Conservation (phyloP, 2,113 vertebrate species). For the Alaudala cheleensis region DNA sequence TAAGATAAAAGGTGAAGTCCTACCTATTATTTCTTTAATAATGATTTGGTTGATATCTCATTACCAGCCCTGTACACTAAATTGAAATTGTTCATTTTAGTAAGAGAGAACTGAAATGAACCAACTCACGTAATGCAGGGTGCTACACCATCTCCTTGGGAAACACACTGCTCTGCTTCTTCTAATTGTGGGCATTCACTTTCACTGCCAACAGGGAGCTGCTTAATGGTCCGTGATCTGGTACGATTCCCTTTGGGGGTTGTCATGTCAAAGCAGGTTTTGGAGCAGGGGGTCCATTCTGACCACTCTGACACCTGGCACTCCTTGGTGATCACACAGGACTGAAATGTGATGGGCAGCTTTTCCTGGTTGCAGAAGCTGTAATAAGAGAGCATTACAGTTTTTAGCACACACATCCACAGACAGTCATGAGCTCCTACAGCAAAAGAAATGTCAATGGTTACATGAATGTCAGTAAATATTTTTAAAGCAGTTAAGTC, state of each 20-base stretch:
- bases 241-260: conserved; percentile 78
- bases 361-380: conserved; percentile 89
- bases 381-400: conserved; percentile 19
- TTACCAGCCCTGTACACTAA: accelerated
- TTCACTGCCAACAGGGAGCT: conserved; percentile 83
- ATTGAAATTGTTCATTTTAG: background rate
- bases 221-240: conserved; percentile 80
- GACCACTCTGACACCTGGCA: conserved; percentile 90
- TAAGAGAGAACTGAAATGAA: background rate
- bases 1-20: background rate
- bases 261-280: conserved; percentile 78
- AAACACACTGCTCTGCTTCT: conserved; percentile 81
- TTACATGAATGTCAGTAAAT: background rate
- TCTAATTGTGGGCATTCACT: conserved; percentile 82
- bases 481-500: background rate
- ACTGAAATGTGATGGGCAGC: conserved; percentile 87
- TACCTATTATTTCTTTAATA: background rate
- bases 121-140: conserved; percentile 87
- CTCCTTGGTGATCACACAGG: conserved; percentile 89
- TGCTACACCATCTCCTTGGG: conserved; percentile 75
- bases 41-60: background rate
- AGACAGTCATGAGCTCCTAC: background rate
- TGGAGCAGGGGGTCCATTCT: conserved; percentile 88
- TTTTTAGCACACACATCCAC: background rate
- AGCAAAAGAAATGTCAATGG: background rate